These are phyloP conservation scores for Triops cancriformis DNA, from an alignment of 1,140 invertebrate species.

Conservation along the genomic window DNA sequence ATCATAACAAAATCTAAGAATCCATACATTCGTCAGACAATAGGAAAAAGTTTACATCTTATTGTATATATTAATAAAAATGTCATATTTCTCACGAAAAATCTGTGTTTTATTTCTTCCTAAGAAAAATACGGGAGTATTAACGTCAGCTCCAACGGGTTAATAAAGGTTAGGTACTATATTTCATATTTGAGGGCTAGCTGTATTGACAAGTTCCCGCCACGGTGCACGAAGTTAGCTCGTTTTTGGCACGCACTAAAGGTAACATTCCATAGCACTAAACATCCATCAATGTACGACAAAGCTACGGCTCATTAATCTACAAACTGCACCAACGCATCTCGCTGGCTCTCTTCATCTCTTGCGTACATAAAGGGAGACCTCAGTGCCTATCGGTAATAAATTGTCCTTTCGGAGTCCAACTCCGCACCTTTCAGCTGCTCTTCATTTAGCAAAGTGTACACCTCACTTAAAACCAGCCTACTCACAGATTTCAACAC, in stretches of 20 bases:
- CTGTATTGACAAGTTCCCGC: neutral
- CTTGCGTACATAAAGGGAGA: neutral
- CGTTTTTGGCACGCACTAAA: constrained; percentile 7
- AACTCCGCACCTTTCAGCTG: no score
- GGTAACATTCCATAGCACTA: neutral
- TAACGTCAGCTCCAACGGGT: neutral
- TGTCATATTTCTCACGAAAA: no score
- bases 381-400: neutral
- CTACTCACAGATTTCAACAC: no score
- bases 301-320: constrained; percentile 13
- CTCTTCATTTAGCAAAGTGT: no score
- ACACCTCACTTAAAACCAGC: no score
- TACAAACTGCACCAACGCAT: neutral
- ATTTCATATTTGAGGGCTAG: neutral
- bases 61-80: no score
- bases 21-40: no score
- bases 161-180: neutral
- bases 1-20: no score
- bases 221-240: neutral
- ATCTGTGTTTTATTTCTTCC: no score
- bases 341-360: neutral
- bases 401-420: neutral
- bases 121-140: neutral
- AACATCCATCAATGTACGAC: constrained; percentile 1
- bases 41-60: no score